Base-by-base conservation (phyloP, 2,113 vertebrate genomes). In the Neotoma lepida region DNA sequence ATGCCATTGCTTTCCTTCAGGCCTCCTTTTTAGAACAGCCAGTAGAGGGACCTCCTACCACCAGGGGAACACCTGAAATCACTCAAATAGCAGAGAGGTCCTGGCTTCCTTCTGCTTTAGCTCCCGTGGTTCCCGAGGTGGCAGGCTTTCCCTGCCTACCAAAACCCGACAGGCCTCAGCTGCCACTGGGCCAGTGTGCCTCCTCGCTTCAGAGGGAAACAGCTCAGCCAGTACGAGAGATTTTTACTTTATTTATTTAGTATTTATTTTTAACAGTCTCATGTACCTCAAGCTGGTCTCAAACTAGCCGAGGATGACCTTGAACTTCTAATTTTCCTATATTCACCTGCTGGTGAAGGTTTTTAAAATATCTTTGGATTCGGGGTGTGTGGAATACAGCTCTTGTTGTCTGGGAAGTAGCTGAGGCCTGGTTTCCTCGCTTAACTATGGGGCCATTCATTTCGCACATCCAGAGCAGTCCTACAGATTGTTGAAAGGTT, bases 11-110 rank as follows among this genome's bases (percentile, higher is more conserved):
- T 33, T 51, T 26, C 14, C 33, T 58, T 6, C 20, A 17, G 41
- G 14, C 39, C 13, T 1, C 49, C 33, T 92, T 51, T 30, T 24
- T 74, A 26, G 39, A n/a, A 17, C 58, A 46, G 30, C 41, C 35
- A 4, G 30, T 2, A n/a, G 12, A 15, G 20, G 77, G 49, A 35
- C 71, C 61, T 64, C 41, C 73, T 46, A 61, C 85, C 66, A 33
- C 39, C 44, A 6, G 51, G 0, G 10, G 88, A 74, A 0, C 12
- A 13, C 63, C 0, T 1, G 0, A 13, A 73, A 64, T 49, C 7
- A 8, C 76, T 8, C 61, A 81, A 39, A 63, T 18, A 18, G 3
- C 5, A 41, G 51, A 51, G 44, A 13, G n/a, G 39, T 33, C 14
- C 33, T 33, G 56, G 22, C 56, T 44, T 26, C 78, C 22, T 46